These are phyloP conservation scores for Henicopernis longicauda DNA, from an alignment of 2,113 vertebrate genomes.

Conservation along the genomic window DNA sequence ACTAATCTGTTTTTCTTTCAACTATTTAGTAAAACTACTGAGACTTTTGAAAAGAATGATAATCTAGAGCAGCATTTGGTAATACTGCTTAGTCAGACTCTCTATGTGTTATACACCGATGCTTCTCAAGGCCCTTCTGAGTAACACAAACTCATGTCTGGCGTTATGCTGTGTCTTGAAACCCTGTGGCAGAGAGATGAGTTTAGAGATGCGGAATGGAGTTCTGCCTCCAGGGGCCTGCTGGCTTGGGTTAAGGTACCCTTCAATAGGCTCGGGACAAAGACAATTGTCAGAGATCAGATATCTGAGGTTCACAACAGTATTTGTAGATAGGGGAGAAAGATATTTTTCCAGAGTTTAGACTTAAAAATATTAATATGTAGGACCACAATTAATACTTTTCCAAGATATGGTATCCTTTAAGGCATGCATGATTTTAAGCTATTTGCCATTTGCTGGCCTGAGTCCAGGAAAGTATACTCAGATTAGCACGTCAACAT, in stretches of 20 bases:
- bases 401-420: neutral
- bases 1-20: constrained; percentile 15
- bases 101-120: constrained; percentile 69
- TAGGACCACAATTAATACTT: neutral
- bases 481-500: neutral
- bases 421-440: neutral
- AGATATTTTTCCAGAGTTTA: neutral
- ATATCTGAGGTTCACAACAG: neutral
- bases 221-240: constrained; percentile 72
- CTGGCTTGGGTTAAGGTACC: constrained; percentile 34
- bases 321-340: neutral
- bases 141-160: constrained; percentile 81
- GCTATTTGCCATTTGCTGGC: neutral
- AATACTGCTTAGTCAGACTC: constrained; percentile 71
- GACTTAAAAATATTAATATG: neutral
- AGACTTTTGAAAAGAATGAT: constrained; percentile 64
- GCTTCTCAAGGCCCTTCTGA: constrained; percentile 79
- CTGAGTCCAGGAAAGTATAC: neutral
- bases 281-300: neutral
- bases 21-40: constrained; percentile 79
- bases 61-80: constrained; percentile 71
- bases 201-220: constrained; percentile 74
- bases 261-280: neutral
- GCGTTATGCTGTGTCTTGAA: constrained; percentile 80
- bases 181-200: constrained; percentile 70